Conservation (phyloP, 2,888 invertebrate species). For the Cecidostiba fungosa region DNA sequence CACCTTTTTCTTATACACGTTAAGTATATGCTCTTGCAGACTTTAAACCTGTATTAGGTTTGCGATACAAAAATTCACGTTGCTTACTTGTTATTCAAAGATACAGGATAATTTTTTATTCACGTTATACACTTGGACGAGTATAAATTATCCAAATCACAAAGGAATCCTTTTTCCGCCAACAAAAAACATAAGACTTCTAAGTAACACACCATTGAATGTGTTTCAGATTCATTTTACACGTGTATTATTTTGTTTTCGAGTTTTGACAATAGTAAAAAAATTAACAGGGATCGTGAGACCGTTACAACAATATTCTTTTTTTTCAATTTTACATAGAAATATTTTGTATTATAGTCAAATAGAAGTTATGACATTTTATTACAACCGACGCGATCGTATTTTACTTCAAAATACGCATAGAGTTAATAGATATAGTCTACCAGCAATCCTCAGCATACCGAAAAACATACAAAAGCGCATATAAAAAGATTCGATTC, state of each 20-base stretch:
- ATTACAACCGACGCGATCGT: conserved; percentile 10
- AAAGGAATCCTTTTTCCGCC: conserved; percentile 63
- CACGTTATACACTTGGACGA: conserved; percentile 38
- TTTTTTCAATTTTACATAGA: conserved; percentile 19
- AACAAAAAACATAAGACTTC: conserved; percentile 49
- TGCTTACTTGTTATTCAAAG: conserved; percentile 42
- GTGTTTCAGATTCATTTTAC: conserved; percentile 42
- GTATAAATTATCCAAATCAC: conserved; percentile 56
- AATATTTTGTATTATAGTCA: background rate
- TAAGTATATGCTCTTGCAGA: conserved; percentile 44
- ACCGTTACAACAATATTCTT: conserved; percentile 25
- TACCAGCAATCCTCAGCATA: conserved; percentile 1
- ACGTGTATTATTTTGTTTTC: conserved; percentile 11
- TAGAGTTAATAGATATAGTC: background rate
- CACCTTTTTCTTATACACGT: conserved; percentile 54
- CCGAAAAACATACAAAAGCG: conserved; percentile 34
- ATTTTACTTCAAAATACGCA: conserved; percentile 15
- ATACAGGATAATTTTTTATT: conserved; percentile 41
- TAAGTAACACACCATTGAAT: conserved; percentile 60
- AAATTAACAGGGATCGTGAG: conserved; percentile 39
- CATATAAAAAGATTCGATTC: conserved; percentile 44
- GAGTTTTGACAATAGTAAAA: conserved; percentile 30
- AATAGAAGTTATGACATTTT: conserved; percentile 17
- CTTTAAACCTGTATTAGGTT: conserved; percentile 39
- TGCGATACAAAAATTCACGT: conserved; percentile 53